Evolutionary conservation across 1,140 invertebrate species (phyloP).

Genomic region (Prorops nasuta): DNA sequence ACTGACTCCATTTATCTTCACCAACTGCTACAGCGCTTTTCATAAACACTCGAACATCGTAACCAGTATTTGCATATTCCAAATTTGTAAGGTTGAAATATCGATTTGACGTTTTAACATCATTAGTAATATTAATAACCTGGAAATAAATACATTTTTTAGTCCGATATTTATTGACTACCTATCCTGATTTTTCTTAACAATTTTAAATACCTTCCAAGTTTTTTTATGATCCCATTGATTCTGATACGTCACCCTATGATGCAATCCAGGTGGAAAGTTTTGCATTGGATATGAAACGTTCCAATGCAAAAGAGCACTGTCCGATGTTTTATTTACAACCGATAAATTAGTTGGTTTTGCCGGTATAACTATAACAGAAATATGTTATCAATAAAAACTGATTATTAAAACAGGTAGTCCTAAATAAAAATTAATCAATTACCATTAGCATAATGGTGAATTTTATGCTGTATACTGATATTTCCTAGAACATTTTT

Average conservation of each 20-base stretch:
- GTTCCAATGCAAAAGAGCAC: slow-evolving; percentile 61
- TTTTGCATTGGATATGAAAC: slow-evolving; percentile 60
- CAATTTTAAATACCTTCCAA: slow-evolving; percentile 58
- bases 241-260: slow-evolving; percentile 65
- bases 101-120: slow-evolving; percentile 29
- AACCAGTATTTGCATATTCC: slow-evolving; percentile 65
- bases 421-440: neutral
- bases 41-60: slow-evolving; percentile 68
- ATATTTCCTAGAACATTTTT: slow-evolving; percentile 60
- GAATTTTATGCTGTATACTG: slow-evolving; percentile 54
- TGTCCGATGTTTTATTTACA: slow-evolving; percentile 59
- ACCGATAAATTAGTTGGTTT: slow-evolving; percentile 59
- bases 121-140: slow-evolving; percentile 42
- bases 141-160: no score
- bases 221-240: slow-evolving; percentile 58
- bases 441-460: slow-evolving; percentile 63
- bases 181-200: no score
- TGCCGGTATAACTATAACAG: slow-evolving; percentile 60
- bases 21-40: slow-evolving; percentile 55
- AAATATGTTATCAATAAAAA: neutral
- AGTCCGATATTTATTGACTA: no score
- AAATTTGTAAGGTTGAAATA: slow-evolving; percentile 61
- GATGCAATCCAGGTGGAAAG: slow-evolving; percentile 61
- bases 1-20: slow-evolving; percentile 65
- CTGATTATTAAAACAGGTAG: neutral